Conservation (phyloP, 23 tunicate species). For the Diplosoma virens region DNA sequence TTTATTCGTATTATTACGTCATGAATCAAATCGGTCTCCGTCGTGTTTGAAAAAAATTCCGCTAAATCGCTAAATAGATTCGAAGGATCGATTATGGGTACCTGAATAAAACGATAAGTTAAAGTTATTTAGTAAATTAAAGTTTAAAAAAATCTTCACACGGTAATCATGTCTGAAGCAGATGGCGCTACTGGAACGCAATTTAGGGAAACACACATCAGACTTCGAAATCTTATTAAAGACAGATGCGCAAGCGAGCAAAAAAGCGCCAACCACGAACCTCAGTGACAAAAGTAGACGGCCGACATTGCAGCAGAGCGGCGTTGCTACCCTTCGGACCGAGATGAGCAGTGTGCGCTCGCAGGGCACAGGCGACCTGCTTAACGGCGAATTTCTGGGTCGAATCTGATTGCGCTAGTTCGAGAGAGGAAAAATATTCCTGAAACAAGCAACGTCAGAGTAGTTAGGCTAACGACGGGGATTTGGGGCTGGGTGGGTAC, state of each 20-base stretch:
- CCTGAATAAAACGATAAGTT: slow-evolving; percentile 15
- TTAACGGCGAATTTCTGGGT: slow-evolving; percentile 61
- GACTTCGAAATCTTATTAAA: too few relatives aligned
- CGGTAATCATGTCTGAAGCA: too few relatives aligned
- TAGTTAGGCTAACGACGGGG: too few relatives aligned
- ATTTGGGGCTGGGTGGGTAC: too few relatives aligned
- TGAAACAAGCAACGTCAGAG: too few relatives aligned
- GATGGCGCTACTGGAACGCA: too few relatives aligned
- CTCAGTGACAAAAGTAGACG: slow-evolving; percentile 67
- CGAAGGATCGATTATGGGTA: slow-evolving; percentile 28
- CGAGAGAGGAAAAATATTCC: slow-evolving; percentile 54
- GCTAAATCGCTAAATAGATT: slow-evolving; percentile 1
- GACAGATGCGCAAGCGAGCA: too few relatives aligned
- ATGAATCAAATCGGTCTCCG: slow-evolving; percentile 33
- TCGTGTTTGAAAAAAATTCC: neutral
- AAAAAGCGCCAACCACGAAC: too few relatives aligned
- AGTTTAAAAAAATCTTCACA: neutral
- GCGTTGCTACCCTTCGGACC: slow-evolving; percentile 70
- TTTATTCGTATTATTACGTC: slow-evolving; percentile 32
- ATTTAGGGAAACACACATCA: too few relatives aligned
- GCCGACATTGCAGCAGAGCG: slow-evolving; percentile 67
- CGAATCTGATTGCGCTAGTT: slow-evolving; percentile 60
- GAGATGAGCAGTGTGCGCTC: slow-evolving; percentile 62
- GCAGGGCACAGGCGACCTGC: slow-evolving; percentile 58
- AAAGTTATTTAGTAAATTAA: neutral